A percentile compares a stretch with the other conserved stretches of the same genome.
Evolutionary conservation across 2,888 invertebrate species (phyloP).

Genomic region (Plemyria rubiginata): DNA sequence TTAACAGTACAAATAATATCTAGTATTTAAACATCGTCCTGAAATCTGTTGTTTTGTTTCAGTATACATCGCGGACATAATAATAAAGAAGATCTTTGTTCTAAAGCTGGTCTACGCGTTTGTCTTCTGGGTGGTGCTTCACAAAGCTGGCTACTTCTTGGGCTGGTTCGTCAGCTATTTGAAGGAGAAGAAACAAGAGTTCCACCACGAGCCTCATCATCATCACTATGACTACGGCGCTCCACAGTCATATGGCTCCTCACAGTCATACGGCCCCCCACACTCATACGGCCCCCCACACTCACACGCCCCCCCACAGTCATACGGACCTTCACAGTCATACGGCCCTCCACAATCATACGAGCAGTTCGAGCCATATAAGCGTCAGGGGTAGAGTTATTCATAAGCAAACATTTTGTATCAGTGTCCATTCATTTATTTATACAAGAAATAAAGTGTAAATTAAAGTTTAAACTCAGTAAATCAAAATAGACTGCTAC

Average conservation of each 20-base stretch:
- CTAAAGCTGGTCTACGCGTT: slow-evolving; percentile 75
- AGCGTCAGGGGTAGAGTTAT: slow-evolving; percentile 30
- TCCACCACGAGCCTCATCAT: slow-evolving; percentile 50
- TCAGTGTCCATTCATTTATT: too few relatives aligned
- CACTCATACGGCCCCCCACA: slow-evolving; percentile 28
- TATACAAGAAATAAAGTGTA: background rate
- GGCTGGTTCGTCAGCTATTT: slow-evolving; percentile 74
- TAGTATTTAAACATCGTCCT: background rate
- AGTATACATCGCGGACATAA: slow-evolving; percentile 75
- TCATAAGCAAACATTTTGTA: background rate
- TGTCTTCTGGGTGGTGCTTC: slow-evolving; percentile 72
- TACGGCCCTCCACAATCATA: slow-evolving; percentile 25
- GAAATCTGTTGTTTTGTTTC: slow-evolving; percentile 36
- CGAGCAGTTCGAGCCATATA: slow-evolving; percentile 48
- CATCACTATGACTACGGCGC: slow-evolving; percentile 54
- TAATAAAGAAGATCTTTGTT: slow-evolving; percentile 76
- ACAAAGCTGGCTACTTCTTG: slow-evolving; percentile 79
- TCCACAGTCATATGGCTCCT: slow-evolving; percentile 42
- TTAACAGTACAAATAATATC: too few relatives aligned
- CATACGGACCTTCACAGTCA: slow-evolving; percentile 4
- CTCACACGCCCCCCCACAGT: slow-evolving; percentile 10
- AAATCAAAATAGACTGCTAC: background rate
- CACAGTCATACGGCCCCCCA: slow-evolving; percentile 2
- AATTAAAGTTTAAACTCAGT: background rate
- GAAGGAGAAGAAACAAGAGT: slow-evolving; percentile 67